Evolutionary conservation across 2,113 vertebrate genomes (phyloP).

Genomic region (Petrocephalus microphthalmus): DNA sequence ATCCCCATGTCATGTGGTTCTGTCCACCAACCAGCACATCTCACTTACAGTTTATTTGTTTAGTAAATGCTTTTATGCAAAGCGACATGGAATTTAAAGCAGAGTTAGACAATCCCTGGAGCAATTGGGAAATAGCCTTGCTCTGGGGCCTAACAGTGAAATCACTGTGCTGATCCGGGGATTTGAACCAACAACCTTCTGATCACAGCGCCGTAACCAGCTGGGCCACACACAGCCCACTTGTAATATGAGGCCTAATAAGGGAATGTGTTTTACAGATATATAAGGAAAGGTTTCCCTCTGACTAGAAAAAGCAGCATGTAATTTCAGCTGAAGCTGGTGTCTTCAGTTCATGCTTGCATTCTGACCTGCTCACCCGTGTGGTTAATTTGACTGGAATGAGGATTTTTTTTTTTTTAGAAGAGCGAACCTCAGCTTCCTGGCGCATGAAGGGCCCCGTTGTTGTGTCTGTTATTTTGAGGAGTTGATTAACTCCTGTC

Average conservation of each 20-base stretch:
- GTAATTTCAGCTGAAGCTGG: neutral
- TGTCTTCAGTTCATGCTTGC: neutral
- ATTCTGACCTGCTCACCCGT: neutral
- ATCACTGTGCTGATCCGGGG: neutral
- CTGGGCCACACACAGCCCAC: neutral
- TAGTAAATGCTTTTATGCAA: neutral
- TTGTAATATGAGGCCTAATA: neutral
- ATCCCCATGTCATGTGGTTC: neutral
- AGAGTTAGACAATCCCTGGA: neutral
- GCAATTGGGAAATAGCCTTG: neutral
- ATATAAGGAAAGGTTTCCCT: neutral
- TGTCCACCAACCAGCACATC: neutral
- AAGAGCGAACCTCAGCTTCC: neutral
- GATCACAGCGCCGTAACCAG: neutral
- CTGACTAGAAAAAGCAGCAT: neutral
- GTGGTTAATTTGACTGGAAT: neutral
- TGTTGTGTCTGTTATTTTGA: neutral
- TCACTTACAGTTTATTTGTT: neutral
- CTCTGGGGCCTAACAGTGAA: neutral
- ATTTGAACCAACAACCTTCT: neutral
- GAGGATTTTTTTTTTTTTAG: neutral
- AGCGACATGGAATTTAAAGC: neutral
- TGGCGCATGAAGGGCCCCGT: neutral
- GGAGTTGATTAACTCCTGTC: slow-evolving; percentile 2
- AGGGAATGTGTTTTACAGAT: neutral